Evolutionary conservation across 2,797 vertebrate species (phyloP).

Genomic region (Rhyacichthys aspro): DNA sequence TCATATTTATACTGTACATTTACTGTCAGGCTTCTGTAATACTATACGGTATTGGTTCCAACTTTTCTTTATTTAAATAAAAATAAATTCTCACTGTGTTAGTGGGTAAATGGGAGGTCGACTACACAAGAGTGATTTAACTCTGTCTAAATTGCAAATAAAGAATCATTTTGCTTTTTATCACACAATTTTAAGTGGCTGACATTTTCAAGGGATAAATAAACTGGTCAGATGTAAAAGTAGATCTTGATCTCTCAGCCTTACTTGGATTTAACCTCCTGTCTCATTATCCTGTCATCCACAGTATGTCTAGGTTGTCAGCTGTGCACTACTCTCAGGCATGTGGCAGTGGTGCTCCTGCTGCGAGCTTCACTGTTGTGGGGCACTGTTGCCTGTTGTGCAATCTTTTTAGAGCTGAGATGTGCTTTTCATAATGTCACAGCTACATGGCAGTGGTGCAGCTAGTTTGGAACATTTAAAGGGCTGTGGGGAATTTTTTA

Average conservation of each 20-base stretch:
- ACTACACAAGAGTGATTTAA: no score
- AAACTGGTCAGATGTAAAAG: constrained; percentile 23
- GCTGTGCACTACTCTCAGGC: constrained; percentile 7
- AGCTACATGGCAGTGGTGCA: constrained; percentile 14
- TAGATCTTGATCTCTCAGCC: constrained; percentile 6
- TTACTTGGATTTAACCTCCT: constrained; percentile 11
- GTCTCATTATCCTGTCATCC: constrained; percentile 22
- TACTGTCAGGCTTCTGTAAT: no score
- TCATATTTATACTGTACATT: no score
- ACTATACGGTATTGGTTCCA: no score
- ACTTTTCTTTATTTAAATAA: no score
- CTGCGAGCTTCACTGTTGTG: constrained; percentile 1
- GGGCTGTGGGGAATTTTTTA: neutral
- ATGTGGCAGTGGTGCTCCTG: constrained; percentile 3
- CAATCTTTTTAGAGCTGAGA: constrained; percentile 14
- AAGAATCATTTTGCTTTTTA: no score
- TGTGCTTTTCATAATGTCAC: constrained; percentile 28
- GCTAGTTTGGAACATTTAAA: neutral
- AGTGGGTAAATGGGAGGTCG: no score
- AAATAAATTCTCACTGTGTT: no score
- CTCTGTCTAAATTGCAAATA: no score
- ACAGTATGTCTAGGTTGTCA: constrained; percentile 41
- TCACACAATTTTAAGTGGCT: no score
- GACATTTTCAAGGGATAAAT: neutral
- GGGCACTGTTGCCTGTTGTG: neutral